These are phyloP conservation scores for Agrochola macilenta DNA, from an alignment of 2,888 invertebrate species.

Conservation along the genomic window DNA sequence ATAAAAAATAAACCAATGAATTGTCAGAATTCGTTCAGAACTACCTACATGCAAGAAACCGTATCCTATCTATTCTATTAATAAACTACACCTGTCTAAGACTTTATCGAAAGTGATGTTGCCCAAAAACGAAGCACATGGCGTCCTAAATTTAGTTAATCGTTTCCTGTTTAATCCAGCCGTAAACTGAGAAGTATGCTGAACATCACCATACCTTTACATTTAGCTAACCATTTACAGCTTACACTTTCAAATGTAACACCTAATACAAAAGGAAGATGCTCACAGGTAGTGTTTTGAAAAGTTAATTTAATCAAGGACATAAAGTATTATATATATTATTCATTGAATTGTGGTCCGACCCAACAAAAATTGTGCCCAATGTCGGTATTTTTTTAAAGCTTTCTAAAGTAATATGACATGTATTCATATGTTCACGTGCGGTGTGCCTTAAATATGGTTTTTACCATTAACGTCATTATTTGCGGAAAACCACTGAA, in stretches of 20 bases:
- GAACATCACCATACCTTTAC: slow-evolving; percentile 12
- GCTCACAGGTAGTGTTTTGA: background rate
- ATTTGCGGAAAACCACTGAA: slow-evolving; percentile 8
- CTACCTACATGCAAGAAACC: slow-evolving; percentile 15
- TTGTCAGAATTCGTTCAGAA: background rate
- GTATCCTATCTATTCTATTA: slow-evolving; percentile 48
- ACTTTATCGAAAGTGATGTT: slow-evolving; percentile 72
- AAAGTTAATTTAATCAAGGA: background rate
- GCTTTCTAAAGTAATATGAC: background rate
- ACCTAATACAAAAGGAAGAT: background rate
- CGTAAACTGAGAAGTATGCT: slow-evolving; percentile 70
- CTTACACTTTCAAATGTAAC: slow-evolving; percentile 5
- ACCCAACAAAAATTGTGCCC: background rate
- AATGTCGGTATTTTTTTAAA: background rate
- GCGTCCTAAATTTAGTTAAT: slow-evolving; percentile 83
- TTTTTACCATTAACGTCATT: slow-evolving; percentile 2
- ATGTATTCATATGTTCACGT: background rate
- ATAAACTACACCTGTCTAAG: slow-evolving; percentile 73
- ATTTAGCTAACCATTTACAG: slow-evolving; percentile 59
- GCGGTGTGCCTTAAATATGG: background rate
- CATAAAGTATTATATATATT: background rate
- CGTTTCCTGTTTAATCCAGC: slow-evolving; percentile 79
- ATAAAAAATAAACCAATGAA: background rate
- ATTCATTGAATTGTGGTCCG: background rate
- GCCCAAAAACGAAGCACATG: slow-evolving; percentile 77